Evolutionary conservation across 2,113 vertebrate species (phyloP), one percentile per base, ranked within the genome.

Genomic region (Entosphenus tridentatus): DNA sequence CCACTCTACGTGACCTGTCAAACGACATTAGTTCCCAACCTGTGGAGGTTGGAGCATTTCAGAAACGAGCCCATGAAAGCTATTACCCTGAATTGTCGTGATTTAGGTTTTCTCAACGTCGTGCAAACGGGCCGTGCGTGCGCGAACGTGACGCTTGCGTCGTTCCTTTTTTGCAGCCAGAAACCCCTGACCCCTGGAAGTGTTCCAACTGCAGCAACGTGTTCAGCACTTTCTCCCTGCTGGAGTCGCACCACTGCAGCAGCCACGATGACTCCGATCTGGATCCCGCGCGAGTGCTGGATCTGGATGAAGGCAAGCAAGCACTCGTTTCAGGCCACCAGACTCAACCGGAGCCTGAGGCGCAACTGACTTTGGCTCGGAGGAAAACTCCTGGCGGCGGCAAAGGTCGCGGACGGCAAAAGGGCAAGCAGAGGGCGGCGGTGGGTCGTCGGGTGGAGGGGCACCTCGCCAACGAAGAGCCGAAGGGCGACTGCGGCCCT

Each of bases 161-260:
- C 57, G 80, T 80, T 67, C 80, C 70, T 21, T 77, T 76, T 21
- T 77, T 76, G 59, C 79, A 83, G 81, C 74, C 72, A 69, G 76
- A 78, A 69, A 59, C 74, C 0, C 2, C 73, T 70, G 76, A 74
- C n/a, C 65, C 75, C 70, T 75, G 77, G 77, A 79, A 71, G 71
- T 76, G 75, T 68, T 78, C 76, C 73, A 74, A 73, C 73, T 76
- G 76, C 73, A 72, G 78, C 72, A 75, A 74, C 72, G 73, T 70
- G 73, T 77, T 76, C 67, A 12, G 73, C 73, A 74, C 74, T 73
- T 78, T 79, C 75, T 70, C 74, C 72, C 68, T 75, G 68, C 73
- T 78, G 72, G 76, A 76, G 69, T 75, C 77, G 73, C 79, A 77
- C 69, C 79, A 74, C 71, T 77, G 77, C 74, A 71, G 77, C 74